phyloP scores from a whole-genome alignment of 35 echinoderm and acorn worm species.

The Diadema setosum region DNA sequence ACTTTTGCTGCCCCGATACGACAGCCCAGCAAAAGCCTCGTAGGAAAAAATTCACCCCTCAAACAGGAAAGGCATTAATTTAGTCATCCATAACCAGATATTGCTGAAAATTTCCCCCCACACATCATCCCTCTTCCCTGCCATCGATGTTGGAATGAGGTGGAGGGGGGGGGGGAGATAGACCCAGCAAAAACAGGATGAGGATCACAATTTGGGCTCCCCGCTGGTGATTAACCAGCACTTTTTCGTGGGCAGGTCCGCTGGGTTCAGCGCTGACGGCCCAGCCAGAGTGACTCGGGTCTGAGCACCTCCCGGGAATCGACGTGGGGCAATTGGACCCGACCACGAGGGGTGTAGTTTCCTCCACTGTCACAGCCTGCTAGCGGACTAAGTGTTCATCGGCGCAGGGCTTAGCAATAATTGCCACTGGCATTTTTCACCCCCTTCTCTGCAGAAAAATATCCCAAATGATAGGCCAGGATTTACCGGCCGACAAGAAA shows the following conservation, averaged over 20 bases:
- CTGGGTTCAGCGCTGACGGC: not conserved
- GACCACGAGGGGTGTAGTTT: not conserved
- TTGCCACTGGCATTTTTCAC: not conserved
- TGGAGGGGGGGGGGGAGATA: not conserved
- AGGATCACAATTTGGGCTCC: slow-evolving; percentile 1
- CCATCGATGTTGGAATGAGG: too few relatives aligned
- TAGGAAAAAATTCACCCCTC: not conserved
- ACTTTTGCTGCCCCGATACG: not conserved
- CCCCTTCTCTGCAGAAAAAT: too few relatives aligned
- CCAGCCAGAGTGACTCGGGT: not conserved
- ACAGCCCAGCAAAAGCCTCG: not conserved
- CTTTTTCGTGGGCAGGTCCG: slow-evolving; percentile 16
- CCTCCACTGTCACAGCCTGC: not conserved
- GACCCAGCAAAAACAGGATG: not conserved
- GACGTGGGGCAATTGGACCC: slow-evolving; percentile 9
- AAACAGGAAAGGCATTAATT: not conserved
- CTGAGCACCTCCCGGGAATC: not conserved
- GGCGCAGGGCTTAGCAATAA: not conserved
- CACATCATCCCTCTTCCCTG: not conserved
- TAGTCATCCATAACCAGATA: not conserved
- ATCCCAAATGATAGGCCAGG: too few relatives aligned
- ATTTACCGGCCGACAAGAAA: too few relatives aligned
- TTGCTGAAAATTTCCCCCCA: not conserved
- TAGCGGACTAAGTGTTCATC: not conserved
- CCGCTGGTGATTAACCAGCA: not conserved